Evolutionary conservation across 2,113 vertebrate species (phyloP), one percentile per base, ranked within the genome.

Genomic region (Agapornis roseicollis): DNA sequence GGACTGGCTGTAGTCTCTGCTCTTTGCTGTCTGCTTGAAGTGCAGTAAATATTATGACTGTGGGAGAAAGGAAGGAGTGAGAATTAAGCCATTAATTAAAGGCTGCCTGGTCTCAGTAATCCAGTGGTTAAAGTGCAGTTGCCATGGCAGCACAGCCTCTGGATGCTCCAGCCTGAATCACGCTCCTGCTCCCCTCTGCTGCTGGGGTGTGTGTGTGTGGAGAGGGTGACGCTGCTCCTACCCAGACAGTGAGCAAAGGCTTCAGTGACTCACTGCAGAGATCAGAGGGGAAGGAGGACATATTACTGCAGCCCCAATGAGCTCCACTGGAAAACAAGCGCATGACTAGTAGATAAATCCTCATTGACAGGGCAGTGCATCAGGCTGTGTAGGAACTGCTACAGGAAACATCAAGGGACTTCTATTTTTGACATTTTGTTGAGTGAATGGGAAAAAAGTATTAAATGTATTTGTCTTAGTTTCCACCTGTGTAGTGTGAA

Each of bases 161-260:
- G 79, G 87, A 63, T 91, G 93, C 87, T 76, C 37, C 90, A 77
- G 74, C 81, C 80, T 94, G 89, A 89, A 65, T 89, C 90, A 85
- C 0, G 6, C 37, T 76, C 19, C 87, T 39, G 56, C 71, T 87
- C 69, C 70, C 24, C 44, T 72, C 27, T 37, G 61, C 77, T 12
- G 10, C 77, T 7, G 29, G 44, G 39, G 15, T 88, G 49, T 15
- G 1, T 18, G 60, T 4, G 6, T 79, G 53, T 39, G 4, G 25
- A 44, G 60, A 29, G n/a, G 49, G 64, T 87, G 88, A 74, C 1
- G 3, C 72, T 29, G 83, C 41, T 58, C 47, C 52, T 31, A 29
- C 68, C 35, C 66, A 44, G 69, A 41, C 65, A 44, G 20, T 8
- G 50, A 83, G 71, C 37, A 19, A 6, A 44, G 74, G 61, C 68